A percentile compares a stretch with the other conserved stretches of the same genome.
Conservation (phyloP, 2,888 invertebrate genomes). For the Mechanitis messenoides region DNA sequence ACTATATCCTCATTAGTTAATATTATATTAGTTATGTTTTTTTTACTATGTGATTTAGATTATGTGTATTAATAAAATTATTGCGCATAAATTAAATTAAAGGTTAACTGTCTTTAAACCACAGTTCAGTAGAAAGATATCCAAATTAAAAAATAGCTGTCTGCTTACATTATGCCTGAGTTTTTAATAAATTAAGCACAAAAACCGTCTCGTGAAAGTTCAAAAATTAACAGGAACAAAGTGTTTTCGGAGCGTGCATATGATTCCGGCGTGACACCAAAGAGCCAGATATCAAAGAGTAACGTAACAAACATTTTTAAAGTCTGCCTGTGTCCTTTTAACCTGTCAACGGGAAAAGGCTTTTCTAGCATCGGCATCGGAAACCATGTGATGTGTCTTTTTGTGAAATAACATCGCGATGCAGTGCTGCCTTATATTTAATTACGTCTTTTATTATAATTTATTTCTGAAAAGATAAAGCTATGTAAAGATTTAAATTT, state of each 20-base stretch:
- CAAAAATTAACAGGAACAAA: slow-evolving; percentile 37
- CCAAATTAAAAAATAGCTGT: too few relatives aligned
- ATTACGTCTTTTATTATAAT: slow-evolving; percentile 17
- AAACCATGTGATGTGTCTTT: slow-evolving; percentile 32
- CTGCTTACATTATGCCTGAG: too few relatives aligned
- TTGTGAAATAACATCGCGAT: slow-evolving; percentile 30
- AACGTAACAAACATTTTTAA: slow-evolving; percentile 47
- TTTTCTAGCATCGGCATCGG: slow-evolving; percentile 29
- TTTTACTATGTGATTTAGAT: too few relatives aligned
- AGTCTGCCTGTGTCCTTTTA: slow-evolving; percentile 41
- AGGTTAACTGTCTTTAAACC: too few relatives aligned
- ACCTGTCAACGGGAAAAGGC: slow-evolving; percentile 43
- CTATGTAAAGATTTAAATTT: too few relatives aligned
- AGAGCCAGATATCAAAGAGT: slow-evolving; percentile 55
- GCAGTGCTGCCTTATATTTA: slow-evolving; percentile 27
- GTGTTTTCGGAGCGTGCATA: slow-evolving; percentile 42
- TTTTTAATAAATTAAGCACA: too few relatives aligned
- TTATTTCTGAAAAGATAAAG: too few relatives aligned
- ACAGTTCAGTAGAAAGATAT: too few relatives aligned
- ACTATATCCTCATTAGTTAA: too few relatives aligned
- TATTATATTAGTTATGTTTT: too few relatives aligned
- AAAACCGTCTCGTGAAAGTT: slow-evolving; percentile 15
- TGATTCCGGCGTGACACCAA: slow-evolving; percentile 48
- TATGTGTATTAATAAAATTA: too few relatives aligned
- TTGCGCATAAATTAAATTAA: too few relatives aligned